Conservation (phyloP, 2,888 invertebrate species). For the Tiliacea citrago region DNA sequence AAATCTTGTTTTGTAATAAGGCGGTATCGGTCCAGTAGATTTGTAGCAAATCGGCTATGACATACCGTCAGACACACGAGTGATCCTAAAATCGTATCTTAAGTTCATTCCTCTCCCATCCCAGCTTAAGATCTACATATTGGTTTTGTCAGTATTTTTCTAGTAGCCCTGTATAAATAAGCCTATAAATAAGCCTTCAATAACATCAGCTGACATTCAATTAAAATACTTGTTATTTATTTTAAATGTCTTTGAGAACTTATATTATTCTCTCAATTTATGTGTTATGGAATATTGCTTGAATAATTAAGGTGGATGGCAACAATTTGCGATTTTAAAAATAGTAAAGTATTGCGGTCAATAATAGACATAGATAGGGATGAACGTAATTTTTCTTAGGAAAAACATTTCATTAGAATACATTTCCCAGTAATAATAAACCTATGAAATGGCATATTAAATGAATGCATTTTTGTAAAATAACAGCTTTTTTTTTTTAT, state of each 20-base stretch:
- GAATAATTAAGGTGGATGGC: not conserved
- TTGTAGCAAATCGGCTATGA: too few species aligned
- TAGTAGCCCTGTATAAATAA: not conserved
- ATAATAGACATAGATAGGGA: conserved; percentile 22
- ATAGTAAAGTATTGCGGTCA: not conserved
- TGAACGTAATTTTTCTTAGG: not conserved
- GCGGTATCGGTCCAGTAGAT: too few species aligned
- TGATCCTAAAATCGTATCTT: not conserved
- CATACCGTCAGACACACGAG: too few species aligned
- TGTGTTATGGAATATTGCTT: conserved; percentile 14
- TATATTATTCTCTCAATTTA: not conserved
- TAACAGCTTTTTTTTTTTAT: not conserved
- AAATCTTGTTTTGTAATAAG: too few species aligned
- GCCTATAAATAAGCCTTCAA: too few species aligned
- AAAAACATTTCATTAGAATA: not conserved
- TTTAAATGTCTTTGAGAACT: not conserved
- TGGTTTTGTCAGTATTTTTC: not conserved
- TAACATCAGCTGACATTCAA: not conserved
- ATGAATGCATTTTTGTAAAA: not conserved
- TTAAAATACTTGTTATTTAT: not conserved
- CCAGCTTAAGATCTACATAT: not conserved
- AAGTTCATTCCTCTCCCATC: not conserved
- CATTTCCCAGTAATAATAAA: not conserved
- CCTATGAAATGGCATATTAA: not conserved
- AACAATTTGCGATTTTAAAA: conserved; percentile 20